phyloP scores from a whole-genome alignment of 1,140 invertebrate genomes.

The Drosophila persimilis region DNA sequence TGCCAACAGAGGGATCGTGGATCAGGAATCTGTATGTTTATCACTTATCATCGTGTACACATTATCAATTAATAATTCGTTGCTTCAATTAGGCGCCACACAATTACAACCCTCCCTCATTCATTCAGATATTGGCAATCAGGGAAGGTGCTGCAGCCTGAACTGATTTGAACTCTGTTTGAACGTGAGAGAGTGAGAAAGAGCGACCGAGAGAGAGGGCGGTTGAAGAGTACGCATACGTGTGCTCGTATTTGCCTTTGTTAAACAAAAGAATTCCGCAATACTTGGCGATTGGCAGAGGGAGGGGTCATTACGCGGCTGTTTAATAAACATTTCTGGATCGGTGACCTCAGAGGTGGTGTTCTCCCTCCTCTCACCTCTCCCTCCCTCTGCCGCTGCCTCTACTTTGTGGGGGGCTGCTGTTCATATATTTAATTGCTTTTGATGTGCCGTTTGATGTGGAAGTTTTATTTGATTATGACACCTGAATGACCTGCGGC shows the following conservation, averaged over 20 bases:
- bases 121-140: slow-evolving; percentile 20
- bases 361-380: background rate
- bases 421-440: slow-evolving; percentile 33
- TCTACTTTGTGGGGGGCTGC: background rate
- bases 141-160: slow-evolving; percentile 6
- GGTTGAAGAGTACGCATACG: too few relatives aligned
- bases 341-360: slow-evolving; percentile 11
- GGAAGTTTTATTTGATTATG: slow-evolving; percentile 51
- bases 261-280: slow-evolving; percentile 43
- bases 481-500: slow-evolving; percentile 45
- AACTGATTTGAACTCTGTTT: slow-evolving; percentile 30
- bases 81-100: slow-evolving; percentile 14
- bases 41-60: background rate
- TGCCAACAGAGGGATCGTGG: background rate
- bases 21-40: background rate
- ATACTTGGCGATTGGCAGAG: slow-evolving; percentile 15
- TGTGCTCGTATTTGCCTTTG: slow-evolving; percentile 1
- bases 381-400: background rate
- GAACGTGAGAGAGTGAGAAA: background rate
- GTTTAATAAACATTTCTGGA: slow-evolving; percentile 46
- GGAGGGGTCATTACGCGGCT: slow-evolving; percentile 46
- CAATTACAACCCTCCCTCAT: background rate
- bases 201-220: background rate
- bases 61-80: slow-evolving; percentile 19
- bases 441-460: slow-evolving; percentile 12